Base-by-base conservation (phyloP, 92 coral and sea anemone genomes). In the Palythoa grandis region DNA sequence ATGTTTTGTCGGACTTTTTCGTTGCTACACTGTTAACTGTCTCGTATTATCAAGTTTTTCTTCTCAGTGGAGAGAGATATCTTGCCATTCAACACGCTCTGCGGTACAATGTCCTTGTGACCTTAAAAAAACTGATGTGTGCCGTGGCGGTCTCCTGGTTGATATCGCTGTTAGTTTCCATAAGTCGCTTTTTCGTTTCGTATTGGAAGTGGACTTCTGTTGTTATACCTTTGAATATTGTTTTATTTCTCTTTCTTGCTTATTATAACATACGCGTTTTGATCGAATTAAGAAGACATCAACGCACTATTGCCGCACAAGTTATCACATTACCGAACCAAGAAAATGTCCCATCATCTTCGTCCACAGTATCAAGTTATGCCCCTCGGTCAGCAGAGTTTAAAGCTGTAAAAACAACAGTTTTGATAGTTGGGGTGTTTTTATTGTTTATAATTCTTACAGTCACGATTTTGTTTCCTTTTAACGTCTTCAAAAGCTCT, bases 1-100 rank as follows among this genome's bases (percentile, higher is more conserved):
- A 43, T 43, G 50, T 4, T 43, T 43, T 43, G 3, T 43, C 50
- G 50, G 50, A 43, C 50, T 43, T 67, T 15, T 67, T 67, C 72
- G 20, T 22, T 22, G n/a, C 11, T n/a, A n/a, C 25, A 3, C 72
- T 67, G 72, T 19, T 67, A 19, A 67, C 25, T 67, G 25, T n/a
- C 2, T 15, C 72, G 72, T 67, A 19, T 67, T 67, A 67, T 67
- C 72, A 67, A 67, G 72, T 67, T 67, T 25, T 67, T n/a, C 25
- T 67, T 67, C 20, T 67, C 39, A 67, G 72, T n/a, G 72, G 72
- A 67, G 72, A 67, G 72, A 15, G 72, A n/a, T 67, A 67, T 67
- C 72, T 67, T 67, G 72, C 72, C 72, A 67, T 67, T 67, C 72
- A 67, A 24, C 37, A 67, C 39, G 72, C 72, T 1, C 37, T 67